Conservation (phyloP, 2,888 invertebrate genomes). For the Andrena flavipes region DNA sequence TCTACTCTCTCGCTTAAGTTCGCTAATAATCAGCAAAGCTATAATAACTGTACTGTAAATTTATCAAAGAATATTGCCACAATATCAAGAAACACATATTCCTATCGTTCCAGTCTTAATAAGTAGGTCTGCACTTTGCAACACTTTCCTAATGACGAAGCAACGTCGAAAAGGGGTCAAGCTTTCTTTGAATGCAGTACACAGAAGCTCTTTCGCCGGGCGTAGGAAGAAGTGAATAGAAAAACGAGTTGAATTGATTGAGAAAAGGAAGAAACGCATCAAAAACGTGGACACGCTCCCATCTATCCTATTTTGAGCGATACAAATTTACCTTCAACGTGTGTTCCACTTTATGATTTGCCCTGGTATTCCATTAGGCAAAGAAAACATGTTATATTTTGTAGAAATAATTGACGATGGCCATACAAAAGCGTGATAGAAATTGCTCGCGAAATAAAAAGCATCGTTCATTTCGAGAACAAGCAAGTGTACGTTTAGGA, state of each 20-base stretch:
- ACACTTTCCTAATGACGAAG: not conserved
- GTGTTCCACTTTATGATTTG: not conserved
- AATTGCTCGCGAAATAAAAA: not conserved
- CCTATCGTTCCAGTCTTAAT: not conserved
- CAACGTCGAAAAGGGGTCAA: not conserved
- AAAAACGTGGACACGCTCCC: not conserved
- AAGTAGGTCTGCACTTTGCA: not conserved
- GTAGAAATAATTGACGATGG: not conserved
- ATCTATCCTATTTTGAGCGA: not conserved
- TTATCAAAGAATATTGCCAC: not conserved
- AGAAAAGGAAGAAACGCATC: not conserved
- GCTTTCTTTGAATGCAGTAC: not conserved
- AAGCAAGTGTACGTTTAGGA: not conserved
- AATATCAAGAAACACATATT: not conserved
- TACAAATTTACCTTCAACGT: not conserved
- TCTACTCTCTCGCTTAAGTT: no score
- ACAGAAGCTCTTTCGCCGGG: not conserved
- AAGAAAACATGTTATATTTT: not conserved
- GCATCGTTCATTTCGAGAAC: not conserved
- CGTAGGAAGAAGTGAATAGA: not conserved
- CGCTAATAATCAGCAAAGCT: no score
- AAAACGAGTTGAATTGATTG: not conserved
- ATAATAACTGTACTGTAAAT: not conserved
- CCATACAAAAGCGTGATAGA: not conserved
- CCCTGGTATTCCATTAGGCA: not conserved